Base-by-base conservation (phyloP, 2,113 vertebrate genomes). In the Pampusana beccarii region DNA sequence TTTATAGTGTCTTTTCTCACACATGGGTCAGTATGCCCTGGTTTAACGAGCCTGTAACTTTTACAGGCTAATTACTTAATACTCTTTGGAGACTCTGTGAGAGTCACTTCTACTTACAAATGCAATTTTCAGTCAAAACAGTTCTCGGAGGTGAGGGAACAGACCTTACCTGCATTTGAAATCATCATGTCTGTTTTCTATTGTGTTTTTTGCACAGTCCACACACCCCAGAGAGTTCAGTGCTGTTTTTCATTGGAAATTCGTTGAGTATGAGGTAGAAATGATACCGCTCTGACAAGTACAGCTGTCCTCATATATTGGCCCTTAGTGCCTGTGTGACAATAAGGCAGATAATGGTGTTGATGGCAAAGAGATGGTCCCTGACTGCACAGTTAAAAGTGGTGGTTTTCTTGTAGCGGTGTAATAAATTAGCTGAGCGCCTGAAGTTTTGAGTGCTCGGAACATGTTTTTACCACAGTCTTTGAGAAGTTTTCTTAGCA, bases 1-100 rank as follows among this genome's bases (percentile, higher is more conserved):
- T 96, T 95, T 93, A 81, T 36, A 24, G 86, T 91, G 81, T 84
- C 75, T 70, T 83, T 92, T 44, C 83, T 96, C 53, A 72, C 96
- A 86, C 61, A 1, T 80, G 61, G 69, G n/a, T 65, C 69, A 50
- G 33, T 57, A 4, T 69, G 88, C 61, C 86, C 26, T 24, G 38
- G 24, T 77, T 83, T 95, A 92, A 96, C 0, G 1, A 94, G 88
- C 80, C 40, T 75, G 44, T 28, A 36, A 48, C 57, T 88, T 51
- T 86, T 93, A 51, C 40, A 10, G 40, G 31, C 53, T 92, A 81
- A 90, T 94, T 84, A 64, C 75, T 36, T 74, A 51, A 48, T 28
- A 19, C 38, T 50, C 79, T 80, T 80, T 67, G 75, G 82, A 78
- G 69, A 66, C 58, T 58, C 38, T 69, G 38, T 31, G 72, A 86